phyloP scores from a whole-genome alignment of 92 coral and sea anemone genomes.

The Palythoa heliodiscus region DNA sequence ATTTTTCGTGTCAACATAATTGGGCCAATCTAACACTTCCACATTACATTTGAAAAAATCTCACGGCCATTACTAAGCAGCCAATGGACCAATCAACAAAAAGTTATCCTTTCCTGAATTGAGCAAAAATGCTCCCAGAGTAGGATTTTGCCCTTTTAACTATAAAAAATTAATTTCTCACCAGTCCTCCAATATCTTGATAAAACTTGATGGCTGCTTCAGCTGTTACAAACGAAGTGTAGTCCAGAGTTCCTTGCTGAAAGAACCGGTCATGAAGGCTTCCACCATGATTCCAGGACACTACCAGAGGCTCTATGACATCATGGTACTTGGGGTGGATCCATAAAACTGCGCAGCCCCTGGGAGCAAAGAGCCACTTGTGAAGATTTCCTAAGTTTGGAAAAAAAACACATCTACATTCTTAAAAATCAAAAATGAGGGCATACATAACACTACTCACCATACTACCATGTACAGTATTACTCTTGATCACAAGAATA shows the following conservation, averaged over 20 bases:
- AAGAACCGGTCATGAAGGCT: constrained; percentile 71
- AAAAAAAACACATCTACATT: too few relatives aligned
- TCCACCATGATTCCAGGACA: constrained; percentile 75
- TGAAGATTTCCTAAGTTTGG: constrained; percentile 65
- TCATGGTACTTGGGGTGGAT: constrained; percentile 74
- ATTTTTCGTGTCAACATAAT: neutral
- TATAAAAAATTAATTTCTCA: constrained; percentile 20
- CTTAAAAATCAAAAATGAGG: too few relatives aligned
- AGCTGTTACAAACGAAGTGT: constrained; percentile 57
- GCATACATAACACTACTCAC: too few relatives aligned
- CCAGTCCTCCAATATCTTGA: constrained; percentile 79
- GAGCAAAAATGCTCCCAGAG: neutral
- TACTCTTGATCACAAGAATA: too few relatives aligned
- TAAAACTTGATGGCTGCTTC: constrained; percentile 67
- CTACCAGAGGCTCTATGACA: constrained; percentile 67
- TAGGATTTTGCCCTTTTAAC: too few relatives aligned
- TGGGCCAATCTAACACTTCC: neutral
- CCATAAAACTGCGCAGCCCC: constrained; percentile 83
- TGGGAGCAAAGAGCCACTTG: constrained; percentile 78
- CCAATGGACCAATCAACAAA: too few relatives aligned
- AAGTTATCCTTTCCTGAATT: neutral
- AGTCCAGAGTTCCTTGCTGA: constrained; percentile 73
- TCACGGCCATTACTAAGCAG: too few relatives aligned
- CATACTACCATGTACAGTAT: too few relatives aligned
- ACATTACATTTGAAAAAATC: neutral